A percentile compares a stretch with the other conserved stretches of the same genome.
Evolutionary conservation across 2,888 invertebrate genomes (phyloP).

Genomic region (Drosophila neotestacea): DNA sequence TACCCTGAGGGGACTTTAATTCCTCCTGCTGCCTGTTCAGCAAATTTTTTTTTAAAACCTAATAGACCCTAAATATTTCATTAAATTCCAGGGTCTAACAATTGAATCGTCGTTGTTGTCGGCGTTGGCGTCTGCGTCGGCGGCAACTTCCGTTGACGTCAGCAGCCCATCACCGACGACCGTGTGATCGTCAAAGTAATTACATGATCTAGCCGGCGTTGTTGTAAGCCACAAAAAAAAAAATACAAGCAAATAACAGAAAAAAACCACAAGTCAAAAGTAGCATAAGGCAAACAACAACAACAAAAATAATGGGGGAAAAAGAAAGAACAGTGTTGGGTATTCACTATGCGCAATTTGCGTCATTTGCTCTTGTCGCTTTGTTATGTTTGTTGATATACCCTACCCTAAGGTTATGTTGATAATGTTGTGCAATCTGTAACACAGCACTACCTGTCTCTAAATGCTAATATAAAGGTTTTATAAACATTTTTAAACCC

Average conservation of each 20-base stretch:
- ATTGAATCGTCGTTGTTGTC: neutral
- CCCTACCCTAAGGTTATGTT: constrained; percentile 7
- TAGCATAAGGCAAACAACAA: constrained; percentile 51
- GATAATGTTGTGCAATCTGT: neutral
- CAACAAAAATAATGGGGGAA: constrained; percentile 16
- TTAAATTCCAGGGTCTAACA: neutral
- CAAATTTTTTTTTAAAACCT: too few relatives aligned
- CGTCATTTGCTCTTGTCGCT: constrained; percentile 64
- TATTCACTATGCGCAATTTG: constrained; percentile 62
- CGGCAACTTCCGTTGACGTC: constrained; percentile 76
- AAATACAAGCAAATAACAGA: constrained; percentile 26
- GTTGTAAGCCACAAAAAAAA: constrained; percentile 45
- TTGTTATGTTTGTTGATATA: constrained; percentile 12
- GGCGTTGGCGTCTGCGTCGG: constrained; percentile 8
- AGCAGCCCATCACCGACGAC: constrained; percentile 61
- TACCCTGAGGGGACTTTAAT: too few relatives aligned
- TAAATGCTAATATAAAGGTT: too few relatives aligned
- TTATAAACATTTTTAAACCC: too few relatives aligned
- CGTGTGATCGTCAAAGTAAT: constrained; percentile 76
- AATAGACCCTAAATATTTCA: too few relatives aligned
- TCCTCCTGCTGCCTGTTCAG: too few relatives aligned
- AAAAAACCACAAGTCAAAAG: constrained; percentile 58
- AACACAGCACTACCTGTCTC: neutral
- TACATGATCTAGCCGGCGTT: constrained; percentile 62
- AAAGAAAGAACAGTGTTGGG: constrained; percentile 34